Percentiles rank a stretch among this genome's conserved stretches.
phyloP scores from a whole-genome alignment of 2,888 invertebrate species.

The Amphipyra berbera region DNA sequence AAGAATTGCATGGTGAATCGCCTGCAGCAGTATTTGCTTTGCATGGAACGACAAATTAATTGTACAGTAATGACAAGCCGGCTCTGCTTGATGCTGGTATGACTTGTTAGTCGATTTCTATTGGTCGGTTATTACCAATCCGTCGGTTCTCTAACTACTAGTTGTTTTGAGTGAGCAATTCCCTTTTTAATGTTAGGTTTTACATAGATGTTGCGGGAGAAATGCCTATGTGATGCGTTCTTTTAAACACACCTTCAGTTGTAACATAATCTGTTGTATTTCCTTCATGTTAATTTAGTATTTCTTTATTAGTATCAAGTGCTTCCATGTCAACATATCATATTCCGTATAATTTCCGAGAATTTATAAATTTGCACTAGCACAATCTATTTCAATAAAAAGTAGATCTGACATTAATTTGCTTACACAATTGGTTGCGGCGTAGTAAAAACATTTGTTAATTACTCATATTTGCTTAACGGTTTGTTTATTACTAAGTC shows the following conservation, averaged over 20 bases:
- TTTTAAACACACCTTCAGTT: slow-evolving; percentile 1
- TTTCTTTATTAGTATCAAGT: not conserved
- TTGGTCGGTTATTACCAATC: slow-evolving; percentile 63
- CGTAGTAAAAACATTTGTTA: slow-evolving; percentile 29
- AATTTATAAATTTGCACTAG: slow-evolving; percentile 22
- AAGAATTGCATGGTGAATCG: slow-evolving; percentile 53
- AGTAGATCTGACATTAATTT: slow-evolving; percentile 30
- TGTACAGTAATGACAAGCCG: slow-evolving; percentile 80
- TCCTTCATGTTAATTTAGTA: not conserved
- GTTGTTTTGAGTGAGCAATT: slow-evolving; percentile 56
- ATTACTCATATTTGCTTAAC: slow-evolving; percentile 34
- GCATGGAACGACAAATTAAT: slow-evolving; percentile 80
- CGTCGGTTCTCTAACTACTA: slow-evolving; percentile 58
- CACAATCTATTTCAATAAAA: slow-evolving; percentile 30
- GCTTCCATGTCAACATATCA: not conserved
- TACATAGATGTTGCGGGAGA: slow-evolving; percentile 23
- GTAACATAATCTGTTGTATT: not conserved
- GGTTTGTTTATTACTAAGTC: slow-evolving; percentile 35
- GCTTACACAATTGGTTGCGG: slow-evolving; percentile 42
- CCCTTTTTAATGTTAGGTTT: slow-evolving; percentile 49
- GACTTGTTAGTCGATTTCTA: slow-evolving; percentile 66
- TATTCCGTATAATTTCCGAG: slow-evolving; percentile 9
- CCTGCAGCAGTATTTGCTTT: slow-evolving; percentile 73
- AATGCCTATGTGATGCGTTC: not conserved
- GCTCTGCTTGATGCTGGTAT: slow-evolving; percentile 57